These are phyloP conservation scores for Poeciliopsis paucimaculata DNA, from an alignment of 2,797 vertebrate genomes.

Conservation along the genomic window DNA sequence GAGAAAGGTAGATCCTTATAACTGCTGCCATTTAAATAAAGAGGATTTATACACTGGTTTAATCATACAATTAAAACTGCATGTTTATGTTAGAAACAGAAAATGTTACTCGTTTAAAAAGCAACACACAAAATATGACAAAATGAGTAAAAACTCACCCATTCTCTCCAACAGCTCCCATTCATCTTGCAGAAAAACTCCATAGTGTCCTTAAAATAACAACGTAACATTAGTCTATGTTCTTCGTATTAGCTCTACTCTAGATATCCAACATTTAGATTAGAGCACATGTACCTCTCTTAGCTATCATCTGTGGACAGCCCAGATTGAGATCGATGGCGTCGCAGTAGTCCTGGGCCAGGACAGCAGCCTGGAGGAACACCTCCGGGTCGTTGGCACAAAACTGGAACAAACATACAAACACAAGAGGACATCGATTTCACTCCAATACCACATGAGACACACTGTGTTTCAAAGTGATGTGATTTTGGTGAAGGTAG, in stretches of 20 bases:
- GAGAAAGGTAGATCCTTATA: not conserved
- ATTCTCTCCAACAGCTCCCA: constrained; percentile 95
- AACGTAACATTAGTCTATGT: not conserved
- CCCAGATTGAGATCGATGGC: constrained; percentile 96
- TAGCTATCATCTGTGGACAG: constrained; percentile 98
- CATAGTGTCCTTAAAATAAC: constrained; percentile 88
- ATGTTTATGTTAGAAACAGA: not conserved
- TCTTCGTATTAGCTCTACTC: not conserved
- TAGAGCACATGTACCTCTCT: constrained; percentile 84
- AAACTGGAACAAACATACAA: constrained; percentile 81
- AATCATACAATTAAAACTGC: not conserved
- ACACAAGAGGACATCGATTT: not conserved
- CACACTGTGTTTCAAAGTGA: not conserved
- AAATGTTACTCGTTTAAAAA: not conserved
- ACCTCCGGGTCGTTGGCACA: constrained; percentile 97
- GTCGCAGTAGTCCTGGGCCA: constrained; percentile 95
- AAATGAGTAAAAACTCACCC: constrained; percentile 82
- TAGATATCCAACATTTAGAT: not conserved
- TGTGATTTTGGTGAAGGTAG: no score
- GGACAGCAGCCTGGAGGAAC: constrained; percentile 91
- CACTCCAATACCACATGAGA: not conserved
- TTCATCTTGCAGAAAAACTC: constrained; percentile 95
- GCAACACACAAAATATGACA: not conserved
- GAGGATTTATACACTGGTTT: not conserved
- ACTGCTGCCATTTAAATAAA: not conserved